Evolutionary conservation across 30 jellyfish, hydroid and myxozoan genomes (phyloP), one percentile per base, ranked within the genome.

Genomic region (Aurelia sp.): DNA sequence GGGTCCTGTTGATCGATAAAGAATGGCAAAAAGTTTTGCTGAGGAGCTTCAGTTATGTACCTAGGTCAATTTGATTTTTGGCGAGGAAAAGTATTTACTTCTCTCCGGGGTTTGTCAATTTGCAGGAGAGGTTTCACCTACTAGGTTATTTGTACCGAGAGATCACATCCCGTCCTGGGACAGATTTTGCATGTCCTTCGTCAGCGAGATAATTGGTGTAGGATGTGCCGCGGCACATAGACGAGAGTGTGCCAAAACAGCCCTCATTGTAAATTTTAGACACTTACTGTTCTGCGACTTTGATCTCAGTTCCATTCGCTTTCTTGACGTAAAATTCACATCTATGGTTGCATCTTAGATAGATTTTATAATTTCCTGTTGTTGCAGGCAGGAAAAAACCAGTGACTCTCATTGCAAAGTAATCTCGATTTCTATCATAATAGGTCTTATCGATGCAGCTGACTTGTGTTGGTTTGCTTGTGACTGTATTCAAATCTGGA

Each of bases 231-330:
- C 7, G 50, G 9, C 50, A 38, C 50, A 4, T 38, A 5, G 50
- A 38, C 50, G 50, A 7, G 33, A 7, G 31, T 41, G 18, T 13
- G 27, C 35, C 35, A 19, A 63, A 33, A 16, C 27, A 19, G 74
- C 74, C 6, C 15, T 63, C 44, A 5, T n/a, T 8, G 21, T n/a
- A 12, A 6, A 7, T 11, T 10, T 8, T 17, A 38, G 41, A 38
- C 21, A 75, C 86, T 75, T 75, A 75, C 86, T 75, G 86, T 11
- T 72, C 69, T 9, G 86, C 86, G 40, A 75, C 51, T 31, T 57
- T 75, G 7, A 52, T 47, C 19, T 75, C 86, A 27, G 86, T 52
- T 11, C 74, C 75, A 13, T 75, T 75, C 4, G 58, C 55, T 44
- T 8, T 30, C 17, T 16, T 75, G 74, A 58, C 12, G 22, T 75